Evolutionary conservation across 2,888 invertebrate species (phyloP).

Genomic region (Scaptomyza reducta): DNA sequence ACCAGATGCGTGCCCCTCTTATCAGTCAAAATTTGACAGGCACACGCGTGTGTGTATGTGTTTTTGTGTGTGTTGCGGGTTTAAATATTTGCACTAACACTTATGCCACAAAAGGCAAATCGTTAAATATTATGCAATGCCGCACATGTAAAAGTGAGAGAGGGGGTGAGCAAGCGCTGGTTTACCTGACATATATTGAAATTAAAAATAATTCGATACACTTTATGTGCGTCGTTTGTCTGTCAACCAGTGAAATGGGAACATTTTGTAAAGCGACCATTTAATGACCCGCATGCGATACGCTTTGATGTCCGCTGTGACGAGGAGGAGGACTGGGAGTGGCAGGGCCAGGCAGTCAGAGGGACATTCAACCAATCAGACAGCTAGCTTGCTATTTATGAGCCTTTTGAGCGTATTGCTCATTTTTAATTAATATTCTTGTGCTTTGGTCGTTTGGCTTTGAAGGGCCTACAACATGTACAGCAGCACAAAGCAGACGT

Average conservation of each 20-base stretch:
- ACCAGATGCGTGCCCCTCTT: conserved; percentile 35
- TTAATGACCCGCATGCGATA: conserved; percentile 73
- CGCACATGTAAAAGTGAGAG: conserved; percentile 36
- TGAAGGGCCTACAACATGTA: conserved; percentile 34
- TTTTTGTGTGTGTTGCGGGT: conserved; percentile 5
- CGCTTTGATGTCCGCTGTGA: conserved; percentile 60
- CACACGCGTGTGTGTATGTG: conserved; percentile 4
- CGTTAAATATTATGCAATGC: conserved; percentile 71
- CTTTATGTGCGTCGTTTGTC: conserved; percentile 5
- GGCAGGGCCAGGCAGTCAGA: not conserved
- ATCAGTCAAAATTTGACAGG: conserved; percentile 42
- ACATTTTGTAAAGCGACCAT: conserved; percentile 21
- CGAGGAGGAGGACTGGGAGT: not conserved
- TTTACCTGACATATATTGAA: conserved; percentile 12
- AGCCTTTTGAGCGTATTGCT: conserved; percentile 16
- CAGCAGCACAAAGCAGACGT: conserved; percentile 4
- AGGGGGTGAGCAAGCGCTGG: not conserved
- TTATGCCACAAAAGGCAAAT: conserved; percentile 67
- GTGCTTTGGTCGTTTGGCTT: not conserved
- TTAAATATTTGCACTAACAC: conserved; percentile 73
- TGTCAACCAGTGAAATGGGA: not conserved
- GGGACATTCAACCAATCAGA: conserved; percentile 5
- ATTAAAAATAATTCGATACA: conserved; percentile 16
- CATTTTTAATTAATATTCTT: conserved; percentile 61
- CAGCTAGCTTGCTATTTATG: conserved; percentile 20